A percentile compares a stretch with the other conserved stretches of the same genome.
phyloP scores from a whole-genome alignment of 64 coral and sea anemone species.

The Pocillopora verrucosa region DNA sequence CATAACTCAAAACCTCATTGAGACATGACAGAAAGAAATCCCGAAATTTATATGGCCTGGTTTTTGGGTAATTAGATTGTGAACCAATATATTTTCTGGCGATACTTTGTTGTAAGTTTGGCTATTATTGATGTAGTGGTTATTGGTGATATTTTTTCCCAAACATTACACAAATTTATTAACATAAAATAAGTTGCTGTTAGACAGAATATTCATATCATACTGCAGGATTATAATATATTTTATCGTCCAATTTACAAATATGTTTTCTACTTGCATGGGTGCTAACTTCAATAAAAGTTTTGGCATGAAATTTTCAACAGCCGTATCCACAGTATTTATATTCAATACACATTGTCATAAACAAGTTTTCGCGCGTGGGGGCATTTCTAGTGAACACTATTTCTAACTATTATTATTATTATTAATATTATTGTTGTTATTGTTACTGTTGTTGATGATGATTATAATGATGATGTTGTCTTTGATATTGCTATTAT shows the following conservation, averaged over 20 bases:
- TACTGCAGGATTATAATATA: background rate
- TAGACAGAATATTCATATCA: background rate
- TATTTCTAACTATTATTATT: no score
- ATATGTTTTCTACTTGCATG: no score
- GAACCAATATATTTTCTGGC: conserved; percentile 38
- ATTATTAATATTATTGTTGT: no score
- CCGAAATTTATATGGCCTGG: conserved; percentile 45
- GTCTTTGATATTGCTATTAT: no score
- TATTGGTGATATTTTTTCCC: conserved; percentile 44
- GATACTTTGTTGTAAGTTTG: conserved; percentile 60
- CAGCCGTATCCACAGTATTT: no score
- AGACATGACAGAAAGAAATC: background rate
- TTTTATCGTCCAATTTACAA: background rate
- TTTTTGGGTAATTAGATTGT: conserved; percentile 47
- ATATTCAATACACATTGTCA: no score
- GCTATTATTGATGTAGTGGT: conserved; percentile 44
- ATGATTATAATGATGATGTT: no score
- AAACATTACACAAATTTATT: conserved; percentile 47
- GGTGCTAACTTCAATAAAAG: no score
- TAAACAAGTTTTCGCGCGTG: no score
- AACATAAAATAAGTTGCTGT: conserved; percentile 20
- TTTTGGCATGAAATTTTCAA: no score
- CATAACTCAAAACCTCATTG: background rate
- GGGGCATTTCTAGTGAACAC: no score
- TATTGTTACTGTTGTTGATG: no score